Evolutionary conservation across 2,113 vertebrate genomes (phyloP).

Genomic region (Polypterus senegalus): DNA sequence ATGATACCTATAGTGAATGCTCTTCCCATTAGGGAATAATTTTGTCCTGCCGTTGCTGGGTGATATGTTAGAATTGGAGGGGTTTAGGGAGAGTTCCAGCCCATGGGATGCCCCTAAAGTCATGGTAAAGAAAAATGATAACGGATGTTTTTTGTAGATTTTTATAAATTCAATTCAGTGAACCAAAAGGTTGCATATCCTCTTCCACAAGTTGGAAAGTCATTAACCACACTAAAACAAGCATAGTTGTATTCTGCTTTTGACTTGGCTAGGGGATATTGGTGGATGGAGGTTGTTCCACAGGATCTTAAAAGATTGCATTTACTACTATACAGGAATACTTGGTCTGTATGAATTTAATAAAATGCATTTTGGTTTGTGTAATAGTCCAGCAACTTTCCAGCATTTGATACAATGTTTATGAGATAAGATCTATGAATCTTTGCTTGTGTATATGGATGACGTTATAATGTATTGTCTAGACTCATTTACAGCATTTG

Average conservation of each 20-base stretch:
- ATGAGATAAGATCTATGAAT: not conserved
- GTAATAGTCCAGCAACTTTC: not conserved
- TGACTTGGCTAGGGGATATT: not conserved
- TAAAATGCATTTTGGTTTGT: no score
- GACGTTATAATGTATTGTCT: not conserved
- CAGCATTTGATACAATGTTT: not conserved
- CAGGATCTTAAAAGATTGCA: not conserved
- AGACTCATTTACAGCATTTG: not conserved
- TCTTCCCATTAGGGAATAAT: no score
- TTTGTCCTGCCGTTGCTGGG: no score
- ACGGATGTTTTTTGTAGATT: no score
- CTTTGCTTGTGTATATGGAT: not conserved
- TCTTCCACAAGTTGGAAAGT: no score
- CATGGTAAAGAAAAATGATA: no score
- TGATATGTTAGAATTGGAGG: no score
- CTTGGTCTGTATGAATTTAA: not conserved
- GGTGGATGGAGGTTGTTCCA: not conserved
- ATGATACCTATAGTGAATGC: no score
- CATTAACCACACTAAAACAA: not conserved
- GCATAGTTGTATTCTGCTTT: not conserved
- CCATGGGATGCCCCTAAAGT: no score
- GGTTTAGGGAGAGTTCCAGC: no score
- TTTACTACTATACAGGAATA: not conserved
- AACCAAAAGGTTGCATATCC: no score
- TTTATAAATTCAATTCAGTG: no score